These are phyloP conservation scores for Meles meles DNA, from an alignment of 2,113 vertebrate species.

Conservation along the genomic window DNA sequence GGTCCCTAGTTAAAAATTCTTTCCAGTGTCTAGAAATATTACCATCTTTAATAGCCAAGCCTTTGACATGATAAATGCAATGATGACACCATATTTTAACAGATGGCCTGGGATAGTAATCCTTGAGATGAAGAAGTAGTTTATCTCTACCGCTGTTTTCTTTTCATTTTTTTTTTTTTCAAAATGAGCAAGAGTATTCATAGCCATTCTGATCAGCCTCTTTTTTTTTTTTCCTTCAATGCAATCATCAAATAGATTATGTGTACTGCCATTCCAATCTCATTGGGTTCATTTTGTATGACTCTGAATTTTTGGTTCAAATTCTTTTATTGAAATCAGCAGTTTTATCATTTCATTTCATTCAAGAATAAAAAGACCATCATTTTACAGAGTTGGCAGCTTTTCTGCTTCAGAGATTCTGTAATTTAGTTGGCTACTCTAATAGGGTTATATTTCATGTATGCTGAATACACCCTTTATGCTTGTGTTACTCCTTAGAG, in stretches of 20 bases:
- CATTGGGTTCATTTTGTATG: slow-evolving; percentile 60
- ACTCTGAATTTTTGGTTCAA: slow-evolving; percentile 65
- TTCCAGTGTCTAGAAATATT: neutral
- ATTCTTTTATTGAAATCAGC: slow-evolving; percentile 67
- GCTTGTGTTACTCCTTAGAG: slow-evolving; percentile 74
- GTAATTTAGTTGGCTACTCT: slow-evolving; percentile 78
- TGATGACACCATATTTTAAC: neutral
- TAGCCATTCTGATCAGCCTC: neutral
- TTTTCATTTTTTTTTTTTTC: neutral
- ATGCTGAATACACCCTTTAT: slow-evolving; percentile 75
- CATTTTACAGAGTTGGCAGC: slow-evolving; percentile 71
- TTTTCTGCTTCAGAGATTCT: slow-evolving; percentile 79
- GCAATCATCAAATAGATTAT: slow-evolving; percentile 52
- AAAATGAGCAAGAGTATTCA: neutral
- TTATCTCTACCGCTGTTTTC: neutral
- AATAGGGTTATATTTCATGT: slow-evolving; percentile 78
- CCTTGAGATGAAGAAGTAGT: neutral
- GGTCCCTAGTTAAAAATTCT: neutral
- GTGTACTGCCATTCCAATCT: slow-evolving; percentile 57
- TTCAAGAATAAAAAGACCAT: slow-evolving; percentile 76
- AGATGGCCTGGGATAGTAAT: neutral
- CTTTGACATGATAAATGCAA: neutral
- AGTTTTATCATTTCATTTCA: slow-evolving; percentile 68
- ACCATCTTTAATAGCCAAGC: neutral
- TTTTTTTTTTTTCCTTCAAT: slow-evolving; percentile 37